Base-by-base conservation (phyloP, 1,140 invertebrate species). In the Aradophagus sp. region DNA sequence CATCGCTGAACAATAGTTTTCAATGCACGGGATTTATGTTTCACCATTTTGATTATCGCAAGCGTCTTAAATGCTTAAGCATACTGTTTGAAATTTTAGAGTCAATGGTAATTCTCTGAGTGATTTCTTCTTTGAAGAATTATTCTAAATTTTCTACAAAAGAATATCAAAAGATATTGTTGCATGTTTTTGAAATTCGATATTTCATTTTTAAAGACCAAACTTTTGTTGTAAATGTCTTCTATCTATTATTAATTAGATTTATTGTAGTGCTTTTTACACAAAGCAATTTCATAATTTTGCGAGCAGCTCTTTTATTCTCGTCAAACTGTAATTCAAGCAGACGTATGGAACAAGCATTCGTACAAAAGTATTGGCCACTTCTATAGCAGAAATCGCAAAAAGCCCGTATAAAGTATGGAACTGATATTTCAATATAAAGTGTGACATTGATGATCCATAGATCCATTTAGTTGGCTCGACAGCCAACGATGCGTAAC, bases 401-500 rank as follows among this genome's bases (percentile, higher is more conserved):
- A 65, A 55, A 48, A 50, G 16, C 1, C 2, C 5, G 11, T 31
- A 27, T 61, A 45, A 66, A 66, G 50, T 61, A 72, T 62, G 15
- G 42, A 34, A 23, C 36, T 53, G 31, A 61, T 72, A 59, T 72
- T 72, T 62, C 48, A 66, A 66, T 48, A 66, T 55, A 56, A 72
- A 63, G 48, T 59, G 69, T 72, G 69, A 66, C 69, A 72, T 56
- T 62, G 69, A 72, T 72, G 61, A 72, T 72, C 69, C 69, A 72
- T 72, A 61, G 69, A 66, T 66, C 61, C 61, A 66, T 72, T 61
- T 62, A 50, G 67, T 53, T 77, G 74, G 75, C 75, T 74, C 74
- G 72, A 79, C 67, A 74, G 68, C 68, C 74, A 53, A 10, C 77
- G 73, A 78, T 73, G 76, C 78, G 76, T 79, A 73, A 79, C 76